Conservation (phyloP, 2,888 invertebrate species). For the Sminthurinus aureus region DNA sequence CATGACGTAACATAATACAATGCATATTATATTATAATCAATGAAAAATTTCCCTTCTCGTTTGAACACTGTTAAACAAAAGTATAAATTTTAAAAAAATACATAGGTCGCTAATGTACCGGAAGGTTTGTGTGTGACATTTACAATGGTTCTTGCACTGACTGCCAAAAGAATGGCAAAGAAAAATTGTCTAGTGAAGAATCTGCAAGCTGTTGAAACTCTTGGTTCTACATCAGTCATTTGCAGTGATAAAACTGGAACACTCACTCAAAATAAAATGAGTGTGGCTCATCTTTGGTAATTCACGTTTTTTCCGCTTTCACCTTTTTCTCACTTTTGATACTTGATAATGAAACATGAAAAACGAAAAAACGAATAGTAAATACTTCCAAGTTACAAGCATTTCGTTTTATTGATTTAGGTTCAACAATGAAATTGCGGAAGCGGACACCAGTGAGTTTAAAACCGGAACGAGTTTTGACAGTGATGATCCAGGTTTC, state of each 20-base stretch:
- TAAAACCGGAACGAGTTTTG: constrained; percentile 61
- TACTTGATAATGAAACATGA: too few relatives aligned
- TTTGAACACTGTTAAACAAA: neutral
- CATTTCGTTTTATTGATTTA: too few relatives aligned
- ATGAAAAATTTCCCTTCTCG: neutral
- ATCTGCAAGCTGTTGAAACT: constrained; percentile 81
- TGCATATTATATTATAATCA: neutral
- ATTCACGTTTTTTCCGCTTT: too few relatives aligned
- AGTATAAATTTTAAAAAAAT: neutral
- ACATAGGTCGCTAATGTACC: constrained; percentile 75
- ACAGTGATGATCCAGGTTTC: constrained; percentile 62
- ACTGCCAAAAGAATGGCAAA: constrained; percentile 82
- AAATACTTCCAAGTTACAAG: too few relatives aligned
- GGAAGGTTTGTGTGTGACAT: constrained; percentile 55
- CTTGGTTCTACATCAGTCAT: constrained; percentile 81
- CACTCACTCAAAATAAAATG: constrained; percentile 80
- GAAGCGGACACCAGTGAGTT: constrained; percentile 71
- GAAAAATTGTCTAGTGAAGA: constrained; percentile 82
- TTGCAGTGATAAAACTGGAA: constrained; percentile 79
- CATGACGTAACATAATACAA: too few relatives aligned
- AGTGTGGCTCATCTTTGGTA: constrained; percentile 76
- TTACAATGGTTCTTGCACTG: constrained; percentile 72
- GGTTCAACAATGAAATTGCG: constrained; percentile 71
- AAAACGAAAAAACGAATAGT: too few relatives aligned
- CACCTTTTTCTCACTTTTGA: too few relatives aligned